These are phyloP conservation scores for Drosophila sordidula DNA, from an alignment of 2,888 invertebrate species.

Conservation along the genomic window DNA sequence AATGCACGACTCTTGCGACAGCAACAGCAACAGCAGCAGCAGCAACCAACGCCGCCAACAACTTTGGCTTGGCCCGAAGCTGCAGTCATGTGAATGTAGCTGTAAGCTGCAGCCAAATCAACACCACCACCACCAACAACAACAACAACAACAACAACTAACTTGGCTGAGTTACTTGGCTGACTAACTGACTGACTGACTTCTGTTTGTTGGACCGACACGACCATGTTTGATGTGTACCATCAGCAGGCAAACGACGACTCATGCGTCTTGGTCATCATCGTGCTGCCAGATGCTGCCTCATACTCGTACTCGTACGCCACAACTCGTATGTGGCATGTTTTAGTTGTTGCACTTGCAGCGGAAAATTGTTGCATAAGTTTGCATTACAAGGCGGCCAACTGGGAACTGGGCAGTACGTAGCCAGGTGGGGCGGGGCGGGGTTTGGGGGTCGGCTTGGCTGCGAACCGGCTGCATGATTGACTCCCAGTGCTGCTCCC, in stretches of 20 bases:
- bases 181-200: conserved; percentile 75
- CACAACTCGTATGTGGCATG: conserved; percentile 50
- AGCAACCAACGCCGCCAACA: conserved; percentile 66
- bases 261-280: conserved; percentile 63
- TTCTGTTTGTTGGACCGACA: conserved; percentile 81
- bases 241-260: conserved; percentile 64
- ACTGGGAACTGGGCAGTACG: conserved; percentile 33
- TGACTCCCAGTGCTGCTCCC: conserved; percentile 66
- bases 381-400: conserved; percentile 65
- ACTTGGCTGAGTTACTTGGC: conserved; percentile 51
- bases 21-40: conserved; percentile 18
- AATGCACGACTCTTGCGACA: conserved; percentile 77
- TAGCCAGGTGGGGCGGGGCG: conserved; percentile 12
- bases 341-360: conserved; percentile 76
- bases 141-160: conserved; percentile 44
- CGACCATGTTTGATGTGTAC: conserved; percentile 80
- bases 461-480: conserved; percentile 67
- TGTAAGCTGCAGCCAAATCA: conserved; percentile 64
- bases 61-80: conserved; percentile 55
- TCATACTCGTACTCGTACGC: conserved; percentile 11
- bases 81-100: conserved; percentile 40
- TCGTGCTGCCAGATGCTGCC: conserved; percentile 47
- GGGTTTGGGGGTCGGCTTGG: conserved; percentile 17
- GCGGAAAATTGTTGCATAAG: conserved; percentile 78
- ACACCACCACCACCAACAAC: conserved; percentile 61